Evolutionary conservation across 2,113 vertebrate species (phyloP).

Genomic region (Herpetotheres cachinnans): DNA sequence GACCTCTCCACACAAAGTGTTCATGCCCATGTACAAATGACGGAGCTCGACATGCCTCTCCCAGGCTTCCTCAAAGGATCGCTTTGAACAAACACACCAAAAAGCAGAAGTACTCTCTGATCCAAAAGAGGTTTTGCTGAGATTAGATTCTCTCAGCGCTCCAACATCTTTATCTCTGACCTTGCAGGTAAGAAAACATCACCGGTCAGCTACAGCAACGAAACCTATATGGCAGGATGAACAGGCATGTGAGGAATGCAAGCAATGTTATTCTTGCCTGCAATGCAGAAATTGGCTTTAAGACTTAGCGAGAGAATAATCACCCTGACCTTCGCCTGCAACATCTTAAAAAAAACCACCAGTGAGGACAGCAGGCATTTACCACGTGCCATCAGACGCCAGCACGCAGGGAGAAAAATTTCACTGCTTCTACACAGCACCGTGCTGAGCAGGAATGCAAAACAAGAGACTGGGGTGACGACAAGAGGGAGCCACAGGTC

Average conservation of each 20-base stretch:
- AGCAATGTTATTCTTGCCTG: background rate
- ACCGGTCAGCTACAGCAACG: background rate
- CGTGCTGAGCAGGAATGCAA: background rate
- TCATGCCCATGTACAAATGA: background rate
- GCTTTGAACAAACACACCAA: background rate
- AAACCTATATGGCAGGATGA: background rate
- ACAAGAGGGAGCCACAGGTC: background rate
- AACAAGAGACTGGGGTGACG: background rate
- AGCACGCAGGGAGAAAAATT: background rate
- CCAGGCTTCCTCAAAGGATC: background rate
- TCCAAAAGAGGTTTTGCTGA: background rate
- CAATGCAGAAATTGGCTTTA: constrained; percentile 52
- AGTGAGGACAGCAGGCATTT: background rate
- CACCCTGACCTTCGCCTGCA: background rate
- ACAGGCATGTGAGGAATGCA: constrained; percentile 10
- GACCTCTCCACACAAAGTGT: background rate
- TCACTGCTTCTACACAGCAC: background rate
- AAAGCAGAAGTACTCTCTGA: background rate
- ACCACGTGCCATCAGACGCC: background rate
- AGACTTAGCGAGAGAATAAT: constrained; percentile 38
- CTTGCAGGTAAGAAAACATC: constrained; percentile 36
- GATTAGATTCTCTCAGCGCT: background rate
- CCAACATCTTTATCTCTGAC: constrained; percentile 24
- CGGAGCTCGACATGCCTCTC: background rate
- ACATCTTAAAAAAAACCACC: background rate